Conservation (phyloP, 1,140 invertebrate genomes). For the Phymorhynchus buccinoides region DNA sequence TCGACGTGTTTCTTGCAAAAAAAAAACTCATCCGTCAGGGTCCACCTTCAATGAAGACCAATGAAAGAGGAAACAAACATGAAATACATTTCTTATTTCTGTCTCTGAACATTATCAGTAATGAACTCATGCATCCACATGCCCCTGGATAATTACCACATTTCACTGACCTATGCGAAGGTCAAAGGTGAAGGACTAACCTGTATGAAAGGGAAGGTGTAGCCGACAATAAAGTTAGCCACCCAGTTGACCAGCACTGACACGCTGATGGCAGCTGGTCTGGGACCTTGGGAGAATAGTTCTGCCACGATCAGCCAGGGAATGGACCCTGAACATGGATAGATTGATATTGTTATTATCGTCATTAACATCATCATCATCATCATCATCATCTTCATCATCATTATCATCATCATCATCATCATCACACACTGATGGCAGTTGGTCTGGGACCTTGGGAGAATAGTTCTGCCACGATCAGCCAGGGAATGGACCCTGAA, state of each 20-base stretch:
- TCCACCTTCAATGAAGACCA: too few relatives aligned
- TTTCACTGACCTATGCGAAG: neutral
- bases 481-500: conserved; percentile 88
- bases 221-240: conserved; percentile 97
- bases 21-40: too few relatives aligned
- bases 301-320: conserved; percentile 97
- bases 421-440: conserved; percentile 81
- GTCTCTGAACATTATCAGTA: too few relatives aligned
- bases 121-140: too few relatives aligned
- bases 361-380: neutral
- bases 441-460: conserved; percentile 95
- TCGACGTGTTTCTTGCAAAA: too few relatives aligned
- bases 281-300: conserved; percentile 95
- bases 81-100: too few relatives aligned
- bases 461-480: conserved; percentile 96
- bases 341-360: too few relatives aligned
- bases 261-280: conserved; percentile 97
- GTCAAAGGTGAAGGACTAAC: conserved; percentile 44
- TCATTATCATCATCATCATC: conserved; percentile 10
- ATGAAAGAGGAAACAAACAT: too few relatives aligned
- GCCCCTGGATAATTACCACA: too few relatives aligned
- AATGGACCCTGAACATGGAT: conserved; percentile 79
- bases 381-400: neutral
- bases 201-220: conserved; percentile 87
- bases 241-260: conserved; percentile 98